Conservation (phyloP, 2,113 vertebrate genomes). For the Brienomyrus brachyistius region DNA sequence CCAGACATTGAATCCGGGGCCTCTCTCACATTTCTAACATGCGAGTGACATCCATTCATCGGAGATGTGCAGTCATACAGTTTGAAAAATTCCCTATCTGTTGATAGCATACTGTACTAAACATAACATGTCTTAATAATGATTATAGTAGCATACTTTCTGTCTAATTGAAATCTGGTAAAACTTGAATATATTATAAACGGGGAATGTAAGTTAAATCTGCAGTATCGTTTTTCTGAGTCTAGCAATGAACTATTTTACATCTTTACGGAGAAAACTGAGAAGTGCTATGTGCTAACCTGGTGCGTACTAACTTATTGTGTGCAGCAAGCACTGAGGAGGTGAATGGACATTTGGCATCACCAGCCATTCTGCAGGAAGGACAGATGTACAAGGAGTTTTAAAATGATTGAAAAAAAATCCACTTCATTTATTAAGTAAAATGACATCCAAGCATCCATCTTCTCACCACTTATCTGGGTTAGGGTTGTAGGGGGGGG, state of each 20-base stretch:
- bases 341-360: background rate
- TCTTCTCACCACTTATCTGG: background rate
- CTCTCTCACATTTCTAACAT: background rate
- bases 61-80: background rate
- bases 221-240: background rate
- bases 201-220: background rate
- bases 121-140: background rate
- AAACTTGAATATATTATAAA: background rate
- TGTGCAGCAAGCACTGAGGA: background rate
- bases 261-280: background rate
- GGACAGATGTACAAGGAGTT: background rate
- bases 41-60: background rate
- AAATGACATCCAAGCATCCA: background rate
- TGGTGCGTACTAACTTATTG: background rate
- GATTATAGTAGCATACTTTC: background rate
- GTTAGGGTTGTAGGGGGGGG: background rate
- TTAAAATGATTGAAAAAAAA: background rate
- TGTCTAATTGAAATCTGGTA: background rate
- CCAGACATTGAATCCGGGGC: background rate
- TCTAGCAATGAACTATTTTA: background rate
- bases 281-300: background rate
- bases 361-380: background rate
- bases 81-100: background rate
- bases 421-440: background rate
- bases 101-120: background rate